phyloP scores from a whole-genome alignment of 2,888 invertebrate species.

The Cryptophagus acutangulus region DNA sequence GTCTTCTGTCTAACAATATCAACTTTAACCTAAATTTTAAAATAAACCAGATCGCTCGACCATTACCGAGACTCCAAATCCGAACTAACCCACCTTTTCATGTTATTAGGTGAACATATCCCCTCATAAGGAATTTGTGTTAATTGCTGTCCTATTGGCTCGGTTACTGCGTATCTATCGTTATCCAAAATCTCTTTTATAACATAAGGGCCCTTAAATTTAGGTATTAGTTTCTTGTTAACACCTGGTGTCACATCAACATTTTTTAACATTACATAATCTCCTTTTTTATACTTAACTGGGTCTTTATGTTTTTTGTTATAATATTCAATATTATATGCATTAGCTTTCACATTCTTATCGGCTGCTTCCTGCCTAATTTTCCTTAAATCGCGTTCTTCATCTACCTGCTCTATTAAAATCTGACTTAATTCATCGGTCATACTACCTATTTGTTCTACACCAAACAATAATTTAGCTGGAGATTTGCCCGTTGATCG shows the following conservation, averaged over 20 bases:
- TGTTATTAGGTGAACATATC: constrained; percentile 15
- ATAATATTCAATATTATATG: constrained; percentile 10
- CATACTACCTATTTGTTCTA: constrained; percentile 24
- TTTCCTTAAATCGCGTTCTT: constrained; percentile 4
- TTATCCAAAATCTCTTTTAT: constrained; percentile 23
- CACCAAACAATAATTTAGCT: constrained; percentile 30
- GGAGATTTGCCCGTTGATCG: constrained; percentile 30
- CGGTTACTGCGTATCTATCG: constrained; percentile 26
- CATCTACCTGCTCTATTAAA: constrained; percentile 7
- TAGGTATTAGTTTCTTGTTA: constrained; percentile 25
- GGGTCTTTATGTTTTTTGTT: constrained; percentile 18
- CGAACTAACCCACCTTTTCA: constrained; percentile 10
- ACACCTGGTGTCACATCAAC: constrained; percentile 20
- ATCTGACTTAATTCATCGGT: constrained; percentile 20
- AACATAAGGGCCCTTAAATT: constrained; percentile 26
- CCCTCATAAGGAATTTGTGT: constrained; percentile 21
- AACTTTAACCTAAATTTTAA: no score
- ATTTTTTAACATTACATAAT: constrained; percentile 26
- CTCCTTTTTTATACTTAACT: constrained; percentile 16
- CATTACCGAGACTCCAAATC: no score
- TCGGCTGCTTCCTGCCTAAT: constrained; percentile 3
- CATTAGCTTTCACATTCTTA: background rate
- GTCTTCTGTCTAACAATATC: no score
- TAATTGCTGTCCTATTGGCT: constrained; percentile 21
- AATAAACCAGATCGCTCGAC: no score